Conservation (phyloP, 2,888 invertebrate genomes). For the Psylliodes chrysocephalus region DNA sequence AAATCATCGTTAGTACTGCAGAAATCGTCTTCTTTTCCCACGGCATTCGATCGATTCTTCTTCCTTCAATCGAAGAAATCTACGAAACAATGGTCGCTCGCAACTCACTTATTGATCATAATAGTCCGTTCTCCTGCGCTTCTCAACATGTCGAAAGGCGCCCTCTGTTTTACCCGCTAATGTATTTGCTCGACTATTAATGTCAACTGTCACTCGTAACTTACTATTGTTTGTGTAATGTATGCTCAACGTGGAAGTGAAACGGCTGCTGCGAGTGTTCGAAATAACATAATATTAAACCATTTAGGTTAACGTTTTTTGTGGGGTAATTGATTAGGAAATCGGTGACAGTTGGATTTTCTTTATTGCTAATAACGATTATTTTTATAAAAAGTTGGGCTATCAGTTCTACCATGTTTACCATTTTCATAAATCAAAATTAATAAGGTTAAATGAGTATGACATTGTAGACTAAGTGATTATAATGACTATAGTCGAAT, state of each 20-base stretch:
- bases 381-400: too few relatives aligned
- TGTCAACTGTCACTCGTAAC: slow-evolving; percentile 22
- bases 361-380: too few relatives aligned
- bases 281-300: neutral
- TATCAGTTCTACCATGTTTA: too few relatives aligned
- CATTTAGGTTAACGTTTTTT: too few relatives aligned
- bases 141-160: slow-evolving; percentile 26
- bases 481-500: too few relatives aligned
- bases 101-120: slow-evolving; percentile 29
- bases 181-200: slow-evolving; percentile 15
- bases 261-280: slow-evolving; percentile 8
- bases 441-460: too few relatives aligned
- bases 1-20: neutral
- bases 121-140: slow-evolving; percentile 23
- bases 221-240: slow-evolving; percentile 24
- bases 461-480: too few relatives aligned
- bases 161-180: slow-evolving; percentile 27
- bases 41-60: slow-evolving; percentile 9
- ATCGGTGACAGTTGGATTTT: too few relatives aligned
- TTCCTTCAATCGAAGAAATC: slow-evolving; percentile 8
- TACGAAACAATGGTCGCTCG: slow-evolving; percentile 18
- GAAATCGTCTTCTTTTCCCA: slow-evolving; percentile 14
- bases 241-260: slow-evolving; percentile 13
- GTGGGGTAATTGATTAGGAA: too few relatives aligned
- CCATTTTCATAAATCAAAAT: too few relatives aligned